These are phyloP conservation scores for Drosophila insularis DNA, from an alignment of 1,140 invertebrate genomes.

Conservation along the genomic window DNA sequence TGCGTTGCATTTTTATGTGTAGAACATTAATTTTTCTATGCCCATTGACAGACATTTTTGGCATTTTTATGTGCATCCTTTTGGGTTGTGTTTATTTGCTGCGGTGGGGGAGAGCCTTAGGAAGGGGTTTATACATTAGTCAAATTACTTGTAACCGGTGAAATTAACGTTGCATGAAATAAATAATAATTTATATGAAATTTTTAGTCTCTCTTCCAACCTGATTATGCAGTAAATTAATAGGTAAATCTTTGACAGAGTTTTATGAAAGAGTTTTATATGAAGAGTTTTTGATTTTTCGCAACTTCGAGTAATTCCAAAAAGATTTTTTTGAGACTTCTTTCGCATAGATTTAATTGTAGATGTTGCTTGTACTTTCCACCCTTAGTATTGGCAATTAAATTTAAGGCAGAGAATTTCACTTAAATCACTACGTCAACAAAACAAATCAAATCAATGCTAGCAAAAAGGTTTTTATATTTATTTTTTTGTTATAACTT, in stretches of 20 bases:
- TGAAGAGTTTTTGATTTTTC: no score
- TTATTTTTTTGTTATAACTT: slow-evolving; percentile 53
- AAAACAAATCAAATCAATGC: slow-evolving; percentile 59
- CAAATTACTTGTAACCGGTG: slow-evolving; percentile 62
- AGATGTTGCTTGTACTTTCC: background rate
- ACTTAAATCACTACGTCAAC: slow-evolving; percentile 47
- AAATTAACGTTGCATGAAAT: slow-evolving; percentile 60
- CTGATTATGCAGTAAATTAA: background rate
- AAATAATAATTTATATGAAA: slow-evolving; percentile 40
- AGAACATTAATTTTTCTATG: slow-evolving; percentile 63
- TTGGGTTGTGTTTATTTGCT: background rate
- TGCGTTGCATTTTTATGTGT: slow-evolving; percentile 72
- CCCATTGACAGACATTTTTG: slow-evolving; percentile 68
- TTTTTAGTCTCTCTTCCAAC: no score
- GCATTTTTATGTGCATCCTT: slow-evolving; percentile 53
- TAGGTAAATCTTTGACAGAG: background rate
- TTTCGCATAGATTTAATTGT: background rate
- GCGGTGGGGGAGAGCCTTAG: background rate
- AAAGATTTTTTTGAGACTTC: background rate
- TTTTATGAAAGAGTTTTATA: background rate
- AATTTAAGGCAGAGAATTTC: slow-evolving; percentile 34
- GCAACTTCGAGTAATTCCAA: background rate
- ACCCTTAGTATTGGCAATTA: slow-evolving; percentile 27
- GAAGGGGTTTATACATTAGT: slow-evolving; percentile 59
- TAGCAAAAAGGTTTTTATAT: slow-evolving; percentile 32